Evolutionary conservation across 2,888 invertebrate species (phyloP).

Genomic region (Acrocyrtus sp.): DNA sequence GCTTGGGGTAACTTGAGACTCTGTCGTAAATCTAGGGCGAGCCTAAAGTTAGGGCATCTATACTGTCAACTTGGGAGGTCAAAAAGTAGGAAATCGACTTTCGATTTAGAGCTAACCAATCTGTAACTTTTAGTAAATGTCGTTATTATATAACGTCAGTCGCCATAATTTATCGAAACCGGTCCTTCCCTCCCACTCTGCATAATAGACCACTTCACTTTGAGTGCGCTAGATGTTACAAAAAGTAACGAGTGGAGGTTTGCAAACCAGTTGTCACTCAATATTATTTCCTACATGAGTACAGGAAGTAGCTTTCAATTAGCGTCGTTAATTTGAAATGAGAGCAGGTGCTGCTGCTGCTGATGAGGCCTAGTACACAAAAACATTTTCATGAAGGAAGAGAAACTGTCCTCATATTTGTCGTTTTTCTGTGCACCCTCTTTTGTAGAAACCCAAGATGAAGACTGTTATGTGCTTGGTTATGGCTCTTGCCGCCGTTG

Average conservation of each 20-base stretch:
- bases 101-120: neutral
- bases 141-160: neutral
- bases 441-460: slow-evolving; percentile 55
- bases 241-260: neutral
- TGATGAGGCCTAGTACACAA: too few relatives aligned
- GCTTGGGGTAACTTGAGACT: neutral
- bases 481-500: slow-evolving; percentile 70
- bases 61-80: neutral
- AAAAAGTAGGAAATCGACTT: neutral
- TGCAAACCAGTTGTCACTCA: neutral
- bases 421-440: neutral
- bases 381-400: slow-evolving; percentile 1
- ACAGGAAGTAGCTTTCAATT: neutral
- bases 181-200: neutral
- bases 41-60: neutral
- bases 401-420: neutral
- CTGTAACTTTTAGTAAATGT: too few relatives aligned
- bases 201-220: neutral
- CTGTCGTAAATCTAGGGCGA: neutral
- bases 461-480: slow-evolving; percentile 67
- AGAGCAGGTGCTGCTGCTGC: too few relatives aligned
- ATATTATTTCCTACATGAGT: neutral
- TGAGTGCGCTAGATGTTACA: neutral
- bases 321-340: neutral
- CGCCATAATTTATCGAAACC: neutral